Percentiles rank a stretch among this genome's conserved stretches.
Conservation (phyloP, 2,113 vertebrate species). For the Ammodytes dubius region DNA sequence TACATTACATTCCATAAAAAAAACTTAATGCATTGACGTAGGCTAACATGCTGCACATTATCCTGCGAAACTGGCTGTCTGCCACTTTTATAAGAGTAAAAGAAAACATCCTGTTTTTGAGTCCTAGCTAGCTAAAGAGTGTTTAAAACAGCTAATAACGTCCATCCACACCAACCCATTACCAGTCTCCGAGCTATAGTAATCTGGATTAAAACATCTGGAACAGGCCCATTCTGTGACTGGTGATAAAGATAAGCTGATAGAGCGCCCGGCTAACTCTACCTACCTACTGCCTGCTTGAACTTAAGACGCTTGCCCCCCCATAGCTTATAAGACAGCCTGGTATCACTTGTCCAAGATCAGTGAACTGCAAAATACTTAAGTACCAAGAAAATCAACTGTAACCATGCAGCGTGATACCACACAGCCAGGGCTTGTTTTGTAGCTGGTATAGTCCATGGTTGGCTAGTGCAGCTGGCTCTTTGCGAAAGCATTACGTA, state of each 20-base stretch:
- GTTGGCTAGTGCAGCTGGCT: slow-evolving; percentile 59
- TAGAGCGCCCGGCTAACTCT: slow-evolving; percentile 12
- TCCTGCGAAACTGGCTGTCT: not conserved
- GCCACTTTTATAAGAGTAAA: slow-evolving; percentile 11
- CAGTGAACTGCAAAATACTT: not conserved
- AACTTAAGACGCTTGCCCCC: slow-evolving; percentile 6
- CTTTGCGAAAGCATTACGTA: slow-evolving; percentile 69
- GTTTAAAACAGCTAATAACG: slow-evolving; percentile 74
- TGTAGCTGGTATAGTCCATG: slow-evolving; percentile 4
- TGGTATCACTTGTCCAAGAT: not conserved
- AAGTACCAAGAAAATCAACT: not conserved
- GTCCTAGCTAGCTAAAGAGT: slow-evolving; percentile 38
- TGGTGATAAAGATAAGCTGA: slow-evolving; percentile 42
- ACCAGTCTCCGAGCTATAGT: slow-evolving; percentile 57
- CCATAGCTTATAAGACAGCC: not conserved
- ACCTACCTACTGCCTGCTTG: slow-evolving; percentile 5
- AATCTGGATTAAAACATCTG: slow-evolving; percentile 78
- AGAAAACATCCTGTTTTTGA: slow-evolving; percentile 28
- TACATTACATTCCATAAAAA: slow-evolving; percentile 12
- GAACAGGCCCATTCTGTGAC: slow-evolving; percentile 39
- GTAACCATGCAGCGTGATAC: slow-evolving; percentile 14
- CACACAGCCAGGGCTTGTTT: not conserved
- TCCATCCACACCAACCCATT: slow-evolving; percentile 65
- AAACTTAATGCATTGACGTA: not conserved
- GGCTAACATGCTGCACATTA: not conserved